Evolutionary conservation across 1,140 invertebrate species (phyloP).

Genomic region (Condylostylus longicornis): DNA sequence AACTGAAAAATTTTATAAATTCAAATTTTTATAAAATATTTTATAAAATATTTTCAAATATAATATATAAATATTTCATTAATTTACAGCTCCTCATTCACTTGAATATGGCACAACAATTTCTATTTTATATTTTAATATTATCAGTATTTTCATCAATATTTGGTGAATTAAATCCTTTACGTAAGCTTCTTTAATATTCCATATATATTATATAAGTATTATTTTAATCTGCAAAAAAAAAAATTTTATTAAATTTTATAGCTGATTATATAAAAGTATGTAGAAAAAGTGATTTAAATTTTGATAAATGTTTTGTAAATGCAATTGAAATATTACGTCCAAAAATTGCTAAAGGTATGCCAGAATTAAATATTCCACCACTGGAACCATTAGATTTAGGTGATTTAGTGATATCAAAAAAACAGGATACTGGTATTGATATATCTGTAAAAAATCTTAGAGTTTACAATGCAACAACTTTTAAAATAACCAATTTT

Average conservation of each 20-base stretch:
- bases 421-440: constrained; percentile 34
- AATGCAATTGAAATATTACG: constrained; percentile 36
- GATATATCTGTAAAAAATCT: constrained; percentile 39
- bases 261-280: constrained; percentile 45
- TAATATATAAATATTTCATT: too few relatives aligned
- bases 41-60: too few relatives aligned
- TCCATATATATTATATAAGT: too few relatives aligned
- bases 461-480: constrained; percentile 39
- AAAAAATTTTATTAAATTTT: constrained; percentile 16
- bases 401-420: constrained; percentile 38
- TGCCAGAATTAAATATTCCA: constrained; percentile 43
- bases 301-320: constrained; percentile 38
- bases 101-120: too few relatives aligned
- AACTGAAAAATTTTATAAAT: too few relatives aligned
- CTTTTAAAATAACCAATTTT: constrained; percentile 39
- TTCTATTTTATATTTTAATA: too few relatives aligned
- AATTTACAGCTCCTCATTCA: too few relatives aligned
- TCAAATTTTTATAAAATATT: too few relatives aligned
- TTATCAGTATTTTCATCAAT: too few relatives aligned
- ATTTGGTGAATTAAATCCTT: too few relatives aligned
- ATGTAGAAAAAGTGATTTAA: constrained; percentile 40
- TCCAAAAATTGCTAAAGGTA: constrained; percentile 33
- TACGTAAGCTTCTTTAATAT: too few relatives aligned
- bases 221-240: too few relatives aligned
- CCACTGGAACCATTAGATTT: constrained; percentile 44